Percentiles rank a stretch among this genome's conserved stretches.
phyloP scores from a whole-genome alignment of 2,113 vertebrate genomes.

The Platycercus adscitus region DNA sequence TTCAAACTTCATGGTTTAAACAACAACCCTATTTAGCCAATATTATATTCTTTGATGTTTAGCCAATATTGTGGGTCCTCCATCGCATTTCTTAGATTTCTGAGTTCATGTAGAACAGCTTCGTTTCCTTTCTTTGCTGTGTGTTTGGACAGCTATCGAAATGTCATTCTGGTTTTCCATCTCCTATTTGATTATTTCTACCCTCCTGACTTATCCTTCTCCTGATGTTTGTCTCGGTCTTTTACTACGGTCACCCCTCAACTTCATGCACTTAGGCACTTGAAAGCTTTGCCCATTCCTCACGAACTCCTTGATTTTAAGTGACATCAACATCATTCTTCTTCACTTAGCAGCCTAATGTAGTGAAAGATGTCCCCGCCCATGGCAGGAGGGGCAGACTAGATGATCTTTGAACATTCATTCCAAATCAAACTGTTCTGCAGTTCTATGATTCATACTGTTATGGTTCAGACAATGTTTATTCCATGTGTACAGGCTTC shows the following conservation, averaged over 20 bases:
- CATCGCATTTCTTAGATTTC: background rate
- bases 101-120: background rate
- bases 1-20: background rate
- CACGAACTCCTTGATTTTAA: background rate
- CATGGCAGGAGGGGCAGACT: background rate
- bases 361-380: background rate
- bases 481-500: background rate
- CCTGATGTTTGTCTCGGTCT: background rate
- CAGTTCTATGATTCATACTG: background rate
- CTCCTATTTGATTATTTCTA: background rate
- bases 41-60: background rate
- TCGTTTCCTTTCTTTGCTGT: background rate
- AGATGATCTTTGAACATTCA: background rate
- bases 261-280: rapidly evolving
- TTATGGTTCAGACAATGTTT: background rate
- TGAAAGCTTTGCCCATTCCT: background rate
- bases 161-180: background rate
- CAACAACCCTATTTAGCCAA: background rate
- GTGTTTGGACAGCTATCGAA: background rate
- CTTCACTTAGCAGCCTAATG: background rate
- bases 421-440: background rate
- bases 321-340: background rate
- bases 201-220: background rate
- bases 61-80: background rate
- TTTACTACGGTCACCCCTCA: background rate